A percentile compares a stretch with the other conserved stretches of the same genome.
Evolutionary conservation across 2,113 vertebrate genomes (phyloP).

Genomic region (Carassius carassius): DNA sequence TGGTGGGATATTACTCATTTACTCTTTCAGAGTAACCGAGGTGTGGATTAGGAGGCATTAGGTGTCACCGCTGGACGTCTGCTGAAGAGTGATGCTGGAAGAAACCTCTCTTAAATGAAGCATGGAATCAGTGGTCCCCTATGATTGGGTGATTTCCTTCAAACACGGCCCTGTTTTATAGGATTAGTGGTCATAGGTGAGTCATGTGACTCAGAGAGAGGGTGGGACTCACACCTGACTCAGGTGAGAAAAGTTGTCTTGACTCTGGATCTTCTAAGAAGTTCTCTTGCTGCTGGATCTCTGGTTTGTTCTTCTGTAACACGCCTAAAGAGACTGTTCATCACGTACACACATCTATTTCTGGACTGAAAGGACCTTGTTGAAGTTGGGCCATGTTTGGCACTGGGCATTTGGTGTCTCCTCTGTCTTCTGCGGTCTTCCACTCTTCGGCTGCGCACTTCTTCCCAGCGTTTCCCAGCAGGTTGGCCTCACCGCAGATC

Average conservation of each 20-base stretch:
- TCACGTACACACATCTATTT: not conserved
- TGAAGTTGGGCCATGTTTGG: constrained; percentile 73
- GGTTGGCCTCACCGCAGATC: constrained; percentile 71
- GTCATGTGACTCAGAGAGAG: constrained; percentile 69
- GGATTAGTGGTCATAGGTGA: constrained; percentile 46
- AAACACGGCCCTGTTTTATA: constrained; percentile 58
- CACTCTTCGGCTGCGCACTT: constrained; percentile 72
- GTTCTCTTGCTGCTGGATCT: not conserved
- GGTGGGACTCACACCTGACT: constrained; percentile 57
- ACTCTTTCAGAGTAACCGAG: not conserved
- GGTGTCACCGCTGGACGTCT: constrained; percentile 44
- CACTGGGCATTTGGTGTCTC: constrained; percentile 73
- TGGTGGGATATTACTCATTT: constrained; percentile 12
- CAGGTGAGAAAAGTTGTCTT: constrained; percentile 63
- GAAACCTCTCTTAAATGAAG: constrained; percentile 63
- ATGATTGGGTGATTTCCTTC: constrained; percentile 56
- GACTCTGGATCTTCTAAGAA: constrained; percentile 6
- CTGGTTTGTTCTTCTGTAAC: not conserved
- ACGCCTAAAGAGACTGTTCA: not conserved
- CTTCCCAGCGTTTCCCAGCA: constrained; percentile 73
- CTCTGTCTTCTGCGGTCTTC: constrained; percentile 74
- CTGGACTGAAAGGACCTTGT: not conserved
- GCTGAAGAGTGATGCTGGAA: constrained; percentile 51
- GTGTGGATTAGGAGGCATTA: constrained; percentile 51
- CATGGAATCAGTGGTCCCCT: constrained; percentile 56